These are phyloP conservation scores for Rhabdornis inornatus DNA, from an alignment of 2,113 vertebrate species.

Conservation along the genomic window DNA sequence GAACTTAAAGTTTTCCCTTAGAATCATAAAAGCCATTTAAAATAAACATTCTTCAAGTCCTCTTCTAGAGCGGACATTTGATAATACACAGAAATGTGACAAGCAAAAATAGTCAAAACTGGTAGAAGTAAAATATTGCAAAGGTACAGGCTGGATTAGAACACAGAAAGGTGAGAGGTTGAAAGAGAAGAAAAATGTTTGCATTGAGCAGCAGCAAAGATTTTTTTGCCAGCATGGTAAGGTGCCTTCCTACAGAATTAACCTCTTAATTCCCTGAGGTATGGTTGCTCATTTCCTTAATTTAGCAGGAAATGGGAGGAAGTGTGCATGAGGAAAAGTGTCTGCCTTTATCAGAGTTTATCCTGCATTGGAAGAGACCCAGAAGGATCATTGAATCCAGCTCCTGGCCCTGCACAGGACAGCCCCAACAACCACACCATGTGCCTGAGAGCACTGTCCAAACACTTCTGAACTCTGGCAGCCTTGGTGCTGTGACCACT, in stretches of 20 bases:
- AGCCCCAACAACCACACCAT: neutral
- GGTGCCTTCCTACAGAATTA: neutral
- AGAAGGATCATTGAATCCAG: neutral
- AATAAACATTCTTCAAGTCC: neutral
- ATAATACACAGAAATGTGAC: neutral
- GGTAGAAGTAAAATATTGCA: neutral
- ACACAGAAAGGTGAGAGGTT: neutral
- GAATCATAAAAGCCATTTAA: neutral
- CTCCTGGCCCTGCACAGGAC: neutral
- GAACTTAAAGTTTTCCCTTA: neutral
- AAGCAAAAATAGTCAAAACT: neutral
- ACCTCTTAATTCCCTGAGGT: neutral
- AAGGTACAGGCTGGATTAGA: neutral
- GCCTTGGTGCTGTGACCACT: neutral
- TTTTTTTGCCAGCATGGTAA: neutral
- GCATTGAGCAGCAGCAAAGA: neutral
- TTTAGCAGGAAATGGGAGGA: neutral
- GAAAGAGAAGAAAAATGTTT: neutral
- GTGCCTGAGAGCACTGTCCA: neutral
- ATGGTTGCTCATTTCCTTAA: neutral
- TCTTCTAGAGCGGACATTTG: neutral
- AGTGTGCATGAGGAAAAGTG: fast-evolving
- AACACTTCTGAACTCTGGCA: neutral
- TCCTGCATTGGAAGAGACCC: neutral
- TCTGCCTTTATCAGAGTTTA: neutral